These are phyloP conservation scores for Galago senegalensis DNA, from an alignment of 2,797 vertebrate genomes.

Conservation along the genomic window DNA sequence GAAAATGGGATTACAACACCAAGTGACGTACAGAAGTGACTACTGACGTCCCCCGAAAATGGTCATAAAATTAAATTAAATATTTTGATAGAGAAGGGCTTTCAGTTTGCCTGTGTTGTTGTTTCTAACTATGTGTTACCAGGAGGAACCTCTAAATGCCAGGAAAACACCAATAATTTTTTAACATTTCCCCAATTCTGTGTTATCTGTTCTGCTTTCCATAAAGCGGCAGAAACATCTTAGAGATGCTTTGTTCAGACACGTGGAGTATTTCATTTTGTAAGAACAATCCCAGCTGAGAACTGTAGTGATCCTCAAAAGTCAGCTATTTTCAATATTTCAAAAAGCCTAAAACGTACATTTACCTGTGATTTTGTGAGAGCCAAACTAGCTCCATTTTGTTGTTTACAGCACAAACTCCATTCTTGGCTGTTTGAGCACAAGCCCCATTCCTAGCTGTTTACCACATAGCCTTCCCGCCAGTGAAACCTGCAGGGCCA, in stretches of 20 bases:
- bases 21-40: not conserved
- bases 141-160: slow-evolving; percentile 72
- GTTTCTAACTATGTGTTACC: slow-evolving; percentile 59
- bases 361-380: not conserved
- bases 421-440: no score
- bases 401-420: no score
- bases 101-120: slow-evolving; percentile 35
- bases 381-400: no score
- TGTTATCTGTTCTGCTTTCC: slow-evolving; percentile 2
- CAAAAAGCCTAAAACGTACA: slow-evolving; percentile 13
- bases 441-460: no score
- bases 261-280: slow-evolving; percentile 36
- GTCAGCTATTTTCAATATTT: slow-evolving; percentile 37
- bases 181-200: not conserved
- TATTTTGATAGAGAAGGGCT: slow-evolving; percentile 64
- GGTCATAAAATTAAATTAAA: slow-evolving; percentile 60
- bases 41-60: slow-evolving; percentile 8
- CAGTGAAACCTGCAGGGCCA: no score
- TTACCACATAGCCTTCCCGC: no score
- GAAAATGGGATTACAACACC: not conserved
- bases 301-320: slow-evolving; percentile 30
- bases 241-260: slow-evolving; percentile 1
- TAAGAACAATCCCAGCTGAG: slow-evolving; percentile 12
- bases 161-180: slow-evolving; percentile 43
- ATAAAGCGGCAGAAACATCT: not conserved